Percentiles rank a stretch among this genome's conserved stretches.
phyloP scores from a whole-genome alignment of 2,888 invertebrate genomes.

The Zhuqinia jingwanae region DNA sequence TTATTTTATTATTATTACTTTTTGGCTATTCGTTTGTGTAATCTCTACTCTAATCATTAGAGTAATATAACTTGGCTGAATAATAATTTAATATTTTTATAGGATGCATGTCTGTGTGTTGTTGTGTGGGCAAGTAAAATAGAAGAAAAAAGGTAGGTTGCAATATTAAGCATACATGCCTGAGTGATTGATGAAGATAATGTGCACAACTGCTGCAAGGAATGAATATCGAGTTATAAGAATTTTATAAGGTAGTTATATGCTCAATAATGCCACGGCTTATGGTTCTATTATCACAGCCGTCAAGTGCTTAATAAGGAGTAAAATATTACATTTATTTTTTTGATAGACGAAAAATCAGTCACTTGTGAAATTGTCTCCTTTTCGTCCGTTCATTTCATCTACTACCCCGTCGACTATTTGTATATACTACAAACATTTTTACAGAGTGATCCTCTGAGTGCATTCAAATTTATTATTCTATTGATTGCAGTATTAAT shows the following conservation, averaged over 20 bases:
- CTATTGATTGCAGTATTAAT: conserved; percentile 35
- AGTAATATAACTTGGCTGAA: not conserved
- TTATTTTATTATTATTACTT: not conserved
- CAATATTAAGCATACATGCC: conserved; percentile 13
- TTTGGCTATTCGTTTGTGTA: not conserved
- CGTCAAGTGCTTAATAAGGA: conserved; percentile 38
- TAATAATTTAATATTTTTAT: not conserved
- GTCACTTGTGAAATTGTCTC: conserved; percentile 54
- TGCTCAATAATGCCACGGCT: conserved; percentile 38
- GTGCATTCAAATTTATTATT: conserved; percentile 8
- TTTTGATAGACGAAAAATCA: conserved; percentile 40
- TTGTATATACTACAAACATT: not conserved
- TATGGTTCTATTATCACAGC: conserved; percentile 33
- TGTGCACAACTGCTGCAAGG: not conserved
- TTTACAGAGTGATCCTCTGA: not conserved
- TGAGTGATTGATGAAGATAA: conserved; percentile 29
- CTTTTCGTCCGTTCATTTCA: not conserved
- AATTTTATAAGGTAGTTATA: not conserved
- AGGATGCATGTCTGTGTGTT: not conserved
- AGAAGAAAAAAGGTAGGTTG: not conserved
- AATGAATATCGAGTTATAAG: conserved; percentile 6
- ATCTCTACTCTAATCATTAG: not conserved
- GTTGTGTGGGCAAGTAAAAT: not conserved
- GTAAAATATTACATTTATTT: conserved; percentile 17
- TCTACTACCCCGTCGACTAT: not conserved